These are phyloP conservation scores for Balaenoptera acutorostrata DNA, from an alignment of 2,113 vertebrate species.

Conservation along the genomic window DNA sequence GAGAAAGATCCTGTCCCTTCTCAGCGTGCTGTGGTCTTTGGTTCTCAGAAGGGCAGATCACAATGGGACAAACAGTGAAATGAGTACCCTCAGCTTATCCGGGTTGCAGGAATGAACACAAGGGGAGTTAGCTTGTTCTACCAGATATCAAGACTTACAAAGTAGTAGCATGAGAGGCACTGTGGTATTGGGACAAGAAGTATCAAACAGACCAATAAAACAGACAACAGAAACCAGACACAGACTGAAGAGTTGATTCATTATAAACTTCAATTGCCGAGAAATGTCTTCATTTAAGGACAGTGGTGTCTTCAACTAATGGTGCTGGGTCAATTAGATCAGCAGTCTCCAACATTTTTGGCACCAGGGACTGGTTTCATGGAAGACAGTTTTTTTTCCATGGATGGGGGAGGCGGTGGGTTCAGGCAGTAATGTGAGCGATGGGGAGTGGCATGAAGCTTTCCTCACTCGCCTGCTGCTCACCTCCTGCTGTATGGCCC, in stretches of 20 bases:
- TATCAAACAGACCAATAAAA: background rate
- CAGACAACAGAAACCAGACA: background rate
- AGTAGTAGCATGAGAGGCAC: background rate
- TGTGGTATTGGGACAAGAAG: background rate
- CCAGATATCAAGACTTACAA: background rate
- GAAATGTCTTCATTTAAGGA: too few relatives aligned
- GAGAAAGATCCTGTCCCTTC: background rate
- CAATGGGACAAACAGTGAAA: fast-evolving
- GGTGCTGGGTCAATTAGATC: too few relatives aligned
- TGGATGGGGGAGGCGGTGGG: too few relatives aligned
- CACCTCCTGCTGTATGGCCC: too few relatives aligned
- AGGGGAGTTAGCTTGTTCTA: background rate
- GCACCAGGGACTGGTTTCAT: too few relatives aligned
- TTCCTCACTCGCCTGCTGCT: fast-evolving
- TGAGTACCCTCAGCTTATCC: too few relatives aligned
- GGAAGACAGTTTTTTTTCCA: too few relatives aligned
- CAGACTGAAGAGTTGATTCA: background rate
- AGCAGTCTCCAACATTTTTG: too few relatives aligned
- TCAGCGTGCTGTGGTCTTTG: background rate
- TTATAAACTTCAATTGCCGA: background rate
- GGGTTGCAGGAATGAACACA: background rate
- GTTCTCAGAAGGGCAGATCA: background rate
- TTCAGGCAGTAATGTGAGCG: too few relatives aligned
- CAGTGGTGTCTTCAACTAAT: background rate
- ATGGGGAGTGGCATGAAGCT: too few relatives aligned